Percentiles rank a stretch among this genome's conserved stretches.
phyloP scores from a whole-genome alignment of 2,888 invertebrate species.

The Sminthurides aquaticus region DNA sequence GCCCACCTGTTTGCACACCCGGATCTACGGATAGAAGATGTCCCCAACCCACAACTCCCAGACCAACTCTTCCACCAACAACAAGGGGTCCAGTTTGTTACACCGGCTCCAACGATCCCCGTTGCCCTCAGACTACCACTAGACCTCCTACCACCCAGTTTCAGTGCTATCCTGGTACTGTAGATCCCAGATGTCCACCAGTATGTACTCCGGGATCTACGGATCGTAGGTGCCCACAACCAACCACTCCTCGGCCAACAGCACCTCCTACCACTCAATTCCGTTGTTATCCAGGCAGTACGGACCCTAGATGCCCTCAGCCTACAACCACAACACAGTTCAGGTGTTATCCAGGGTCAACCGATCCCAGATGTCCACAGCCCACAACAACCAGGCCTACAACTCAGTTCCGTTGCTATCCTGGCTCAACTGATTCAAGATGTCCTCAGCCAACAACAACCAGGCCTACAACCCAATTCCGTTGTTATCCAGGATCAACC shows the following conservation, averaged over 20 bases:
- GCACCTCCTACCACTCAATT: slow-evolving; percentile 15
- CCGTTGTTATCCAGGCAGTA: slow-evolving; percentile 45
- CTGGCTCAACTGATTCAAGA: slow-evolving; percentile 6
- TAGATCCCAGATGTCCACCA: slow-evolving; percentile 32
- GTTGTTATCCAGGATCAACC: slow-evolving; percentile 11
- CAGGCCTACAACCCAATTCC: slow-evolving; percentile 1
- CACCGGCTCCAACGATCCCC: slow-evolving; percentile 23
- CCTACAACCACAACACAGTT: slow-evolving; percentile 39
- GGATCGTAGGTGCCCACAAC: slow-evolving; percentile 19
- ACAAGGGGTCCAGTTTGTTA: slow-evolving; percentile 27
- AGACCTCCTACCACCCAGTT: background rate
- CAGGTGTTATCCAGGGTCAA: slow-evolving; percentile 16
- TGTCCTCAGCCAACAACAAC: slow-evolving; percentile 14
- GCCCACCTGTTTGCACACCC: slow-evolving; percentile 40
- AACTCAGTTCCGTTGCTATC: slow-evolving; percentile 38
- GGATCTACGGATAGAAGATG: slow-evolving; percentile 45
- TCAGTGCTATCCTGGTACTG: slow-evolving; percentile 29
- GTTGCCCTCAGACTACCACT: slow-evolving; percentile 11
- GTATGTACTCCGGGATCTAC: slow-evolving; percentile 27
- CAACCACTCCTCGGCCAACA: background rate
- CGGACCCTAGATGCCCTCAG: slow-evolving; percentile 45
- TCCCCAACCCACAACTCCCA: slow-evolving; percentile 20
- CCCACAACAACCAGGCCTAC: slow-evolving; percentile 21
- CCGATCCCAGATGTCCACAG: slow-evolving; percentile 17
- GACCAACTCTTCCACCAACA: slow-evolving; percentile 14